A percentile compares a stretch with the other conserved stretches of the same genome.
Evolutionary conservation across 2,113 vertebrate genomes (phyloP).

Genomic region (Phaethon lepturus): DNA sequence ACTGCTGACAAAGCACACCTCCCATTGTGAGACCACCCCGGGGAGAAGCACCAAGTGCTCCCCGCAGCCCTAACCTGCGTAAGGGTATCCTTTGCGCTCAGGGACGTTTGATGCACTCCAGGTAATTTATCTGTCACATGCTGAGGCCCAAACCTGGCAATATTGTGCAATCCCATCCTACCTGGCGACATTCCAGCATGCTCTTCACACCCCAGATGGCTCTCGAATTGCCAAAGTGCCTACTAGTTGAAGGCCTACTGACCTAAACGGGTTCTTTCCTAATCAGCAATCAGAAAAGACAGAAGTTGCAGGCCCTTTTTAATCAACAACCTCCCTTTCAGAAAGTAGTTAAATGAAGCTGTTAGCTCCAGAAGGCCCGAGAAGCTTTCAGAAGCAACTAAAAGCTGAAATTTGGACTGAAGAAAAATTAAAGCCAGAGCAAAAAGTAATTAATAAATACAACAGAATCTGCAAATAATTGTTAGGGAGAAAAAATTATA

Average conservation of each 20-base stretch:
- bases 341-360: neutral
- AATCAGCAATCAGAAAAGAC: neutral
- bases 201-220: neutral
- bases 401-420: neutral
- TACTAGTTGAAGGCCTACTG: neutral
- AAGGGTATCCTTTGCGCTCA: neutral
- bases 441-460: neutral
- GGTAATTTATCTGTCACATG: rapidly evolving
- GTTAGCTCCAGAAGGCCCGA: neutral
- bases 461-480: neutral
- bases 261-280: neutral
- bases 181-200: neutral
- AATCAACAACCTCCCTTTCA: neutral
- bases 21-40: neutral
- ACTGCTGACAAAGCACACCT: neutral
- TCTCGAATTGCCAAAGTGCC: neutral
- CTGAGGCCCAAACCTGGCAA: neutral
- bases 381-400: neutral
- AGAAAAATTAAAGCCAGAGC: neutral
- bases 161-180: neutral
- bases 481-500: rapidly evolving
- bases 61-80: neutral
- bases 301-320: neutral
- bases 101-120: neutral
- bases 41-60: neutral